Conservation (phyloP, 2,888 invertebrate genomes). For the Cryptocheilus praepositus region DNA sequence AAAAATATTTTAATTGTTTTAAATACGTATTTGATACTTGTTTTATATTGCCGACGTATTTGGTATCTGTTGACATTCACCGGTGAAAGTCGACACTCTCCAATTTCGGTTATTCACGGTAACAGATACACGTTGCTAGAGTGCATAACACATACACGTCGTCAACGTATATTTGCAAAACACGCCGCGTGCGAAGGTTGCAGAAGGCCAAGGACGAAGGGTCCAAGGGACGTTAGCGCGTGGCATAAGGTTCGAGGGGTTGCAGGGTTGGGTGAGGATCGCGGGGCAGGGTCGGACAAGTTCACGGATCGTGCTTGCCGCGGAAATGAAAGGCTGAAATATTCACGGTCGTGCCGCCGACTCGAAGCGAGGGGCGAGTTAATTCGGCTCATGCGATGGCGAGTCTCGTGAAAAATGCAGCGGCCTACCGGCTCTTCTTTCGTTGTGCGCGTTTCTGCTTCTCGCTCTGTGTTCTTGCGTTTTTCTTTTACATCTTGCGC, state of each 20-base stretch:
- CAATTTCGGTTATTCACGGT: too few relatives aligned
- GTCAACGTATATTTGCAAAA: too few relatives aligned
- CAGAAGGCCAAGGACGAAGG: constrained; percentile 5
- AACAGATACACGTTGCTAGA: too few relatives aligned
- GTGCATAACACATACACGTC: too few relatives aligned
- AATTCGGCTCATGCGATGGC: constrained; percentile 15
- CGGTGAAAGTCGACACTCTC: too few relatives aligned
- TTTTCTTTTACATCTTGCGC: neutral
- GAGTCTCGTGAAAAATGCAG: constrained; percentile 12
- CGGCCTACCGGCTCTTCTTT: constrained; percentile 4
- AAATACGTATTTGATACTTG: too few relatives aligned
- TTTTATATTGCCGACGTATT: too few relatives aligned
- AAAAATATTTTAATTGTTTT: too few relatives aligned
- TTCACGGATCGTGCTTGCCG: constrained; percentile 17
- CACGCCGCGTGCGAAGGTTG: neutral
- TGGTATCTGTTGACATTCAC: too few relatives aligned
- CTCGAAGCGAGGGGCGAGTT: constrained; percentile 6
- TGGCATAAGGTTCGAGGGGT: constrained; percentile 1
- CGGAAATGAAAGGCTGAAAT: constrained; percentile 26
- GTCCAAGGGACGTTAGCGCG: constrained; percentile 1
- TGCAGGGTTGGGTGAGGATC: constrained; percentile 33
- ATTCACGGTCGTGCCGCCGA: constrained; percentile 19
- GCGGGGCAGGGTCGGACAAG: constrained; percentile 13
- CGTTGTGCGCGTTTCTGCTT: neutral
- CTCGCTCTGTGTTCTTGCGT: neutral